A percentile compares a stretch with the other conserved stretches of the same genome.
Evolutionary conservation across 1,140 invertebrate species (phyloP).

Genomic region (Medauroidea extradentata): DNA sequence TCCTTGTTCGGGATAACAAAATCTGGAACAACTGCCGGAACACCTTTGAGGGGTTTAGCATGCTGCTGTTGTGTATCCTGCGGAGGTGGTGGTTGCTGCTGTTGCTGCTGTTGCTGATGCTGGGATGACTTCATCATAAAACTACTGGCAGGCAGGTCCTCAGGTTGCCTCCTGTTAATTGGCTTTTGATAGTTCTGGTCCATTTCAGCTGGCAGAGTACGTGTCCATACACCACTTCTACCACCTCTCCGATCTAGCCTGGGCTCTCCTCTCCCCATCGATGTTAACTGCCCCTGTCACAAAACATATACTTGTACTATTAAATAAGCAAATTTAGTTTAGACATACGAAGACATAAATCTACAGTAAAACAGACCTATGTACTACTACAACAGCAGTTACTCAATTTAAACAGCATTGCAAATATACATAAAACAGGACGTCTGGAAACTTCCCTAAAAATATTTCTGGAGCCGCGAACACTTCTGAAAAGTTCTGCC

Average conservation of each 20-base stretch:
- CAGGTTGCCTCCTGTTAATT: no score
- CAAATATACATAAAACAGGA: no score
- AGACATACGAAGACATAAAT: no score
- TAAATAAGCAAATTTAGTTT: no score
- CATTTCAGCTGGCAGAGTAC: not conserved
- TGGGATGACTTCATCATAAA: not conserved
- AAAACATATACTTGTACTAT: no score
- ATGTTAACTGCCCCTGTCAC: constrained; percentile 22
- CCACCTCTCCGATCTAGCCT: constrained; percentile 51
- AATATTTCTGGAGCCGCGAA: no score
- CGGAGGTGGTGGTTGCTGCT: constrained; percentile 13
- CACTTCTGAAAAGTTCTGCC: no score
- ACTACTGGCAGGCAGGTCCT: no score
- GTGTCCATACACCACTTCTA: constrained; percentile 44
- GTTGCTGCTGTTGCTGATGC: not conserved
- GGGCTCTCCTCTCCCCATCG: constrained; percentile 51
- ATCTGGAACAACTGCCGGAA: constrained; percentile 37
- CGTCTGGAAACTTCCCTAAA: no score
- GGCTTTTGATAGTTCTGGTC: not conserved
- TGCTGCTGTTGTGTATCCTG: constrained; percentile 33
- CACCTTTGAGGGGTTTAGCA: constrained; percentile 26
- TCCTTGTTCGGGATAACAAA: constrained; percentile 30
- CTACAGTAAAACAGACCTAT: no score
- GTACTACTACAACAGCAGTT: no score
- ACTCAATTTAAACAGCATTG: no score